These are phyloP conservation scores for Petrolisthes cinctipes DNA, from an alignment of 2,888 invertebrate species.

Conservation along the genomic window DNA sequence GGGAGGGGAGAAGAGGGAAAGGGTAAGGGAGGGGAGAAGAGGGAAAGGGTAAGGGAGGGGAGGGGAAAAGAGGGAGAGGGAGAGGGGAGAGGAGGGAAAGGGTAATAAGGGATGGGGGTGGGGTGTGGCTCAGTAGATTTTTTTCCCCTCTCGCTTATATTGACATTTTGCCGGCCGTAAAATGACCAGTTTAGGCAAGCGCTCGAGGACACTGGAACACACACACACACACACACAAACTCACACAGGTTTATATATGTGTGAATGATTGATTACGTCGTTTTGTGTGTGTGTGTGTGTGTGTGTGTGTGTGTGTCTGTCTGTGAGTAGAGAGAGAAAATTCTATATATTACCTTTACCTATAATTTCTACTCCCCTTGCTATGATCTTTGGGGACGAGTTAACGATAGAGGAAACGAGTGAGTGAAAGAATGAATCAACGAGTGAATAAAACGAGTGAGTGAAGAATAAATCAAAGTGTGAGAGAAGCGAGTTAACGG, in stretches of 20 bases:
- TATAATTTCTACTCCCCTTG: too few relatives aligned
- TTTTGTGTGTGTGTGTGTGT: conserved; percentile 31
- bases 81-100: background rate
- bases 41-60: too few relatives aligned
- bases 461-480: background rate
- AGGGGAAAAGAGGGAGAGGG: too few relatives aligned
- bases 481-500: background rate
- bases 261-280: background rate
- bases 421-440: background rate
- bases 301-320: conserved; percentile 23
- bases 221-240: background rate
- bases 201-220: conserved; percentile 31
- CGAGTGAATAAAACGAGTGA: background rate
- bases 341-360: too few relatives aligned
- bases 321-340: background rate
- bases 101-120: background rate
- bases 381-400: background rate
- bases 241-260: background rate
- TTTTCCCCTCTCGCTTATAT: background rate
- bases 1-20: background rate
- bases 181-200: conserved; percentile 41
- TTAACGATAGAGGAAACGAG: background rate
- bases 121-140: background rate
- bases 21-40: background rate
- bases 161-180: conserved; percentile 40